Base-by-base conservation (phyloP, 2,797 vertebrate genomes). In the Fistularia commersonii region DNA sequence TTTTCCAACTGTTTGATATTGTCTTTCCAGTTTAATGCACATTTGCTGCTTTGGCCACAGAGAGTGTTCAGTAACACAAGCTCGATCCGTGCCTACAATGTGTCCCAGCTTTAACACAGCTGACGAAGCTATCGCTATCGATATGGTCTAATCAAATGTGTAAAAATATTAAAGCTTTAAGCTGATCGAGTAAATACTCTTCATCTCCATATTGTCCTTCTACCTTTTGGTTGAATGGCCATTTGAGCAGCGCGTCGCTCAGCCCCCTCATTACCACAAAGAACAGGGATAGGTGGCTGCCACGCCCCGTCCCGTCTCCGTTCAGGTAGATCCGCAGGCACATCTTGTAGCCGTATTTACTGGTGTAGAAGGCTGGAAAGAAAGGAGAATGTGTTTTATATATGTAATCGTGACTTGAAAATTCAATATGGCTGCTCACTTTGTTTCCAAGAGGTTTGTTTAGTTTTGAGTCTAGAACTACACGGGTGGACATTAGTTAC, bases 201-300 rank as follows among this genome's bases (percentile, higher is more conserved):
- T 23, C 23, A 23, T 23, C 23, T 23, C 23, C 2, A 45, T 8
- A 3, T 8, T 8, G 32, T 34, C 13, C 9, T 9, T 11, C 65
- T 61, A 96, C 97, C 94, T 99, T 99, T 78, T 99, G 97, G 84
- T 97, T 98, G 79, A 99, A 99, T 48, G 97, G 97, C 97, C 97
- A 99, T 33, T 93, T 93, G 62, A 99, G 90, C 44, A 99, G 89
- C 0, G 97, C 94, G 0, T 99, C 97, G 0, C 91, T 92, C 53
- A 93, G 92, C 51, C 97, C 96, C 66, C 91, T 92, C 97, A 98
- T 99, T 83, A 99, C 93, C 83, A 99, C 97, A 7, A 99, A 99
- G 83, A 99, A 99, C 70, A 99, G 65, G 32, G 97, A 99, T 61
- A 99, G 83, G 72, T 99, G 97, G 13, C 93, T 94, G 54, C 95